Base-by-base conservation (phyloP, 2,888 invertebrate species). In the Sphaerophoria taeniata region DNA sequence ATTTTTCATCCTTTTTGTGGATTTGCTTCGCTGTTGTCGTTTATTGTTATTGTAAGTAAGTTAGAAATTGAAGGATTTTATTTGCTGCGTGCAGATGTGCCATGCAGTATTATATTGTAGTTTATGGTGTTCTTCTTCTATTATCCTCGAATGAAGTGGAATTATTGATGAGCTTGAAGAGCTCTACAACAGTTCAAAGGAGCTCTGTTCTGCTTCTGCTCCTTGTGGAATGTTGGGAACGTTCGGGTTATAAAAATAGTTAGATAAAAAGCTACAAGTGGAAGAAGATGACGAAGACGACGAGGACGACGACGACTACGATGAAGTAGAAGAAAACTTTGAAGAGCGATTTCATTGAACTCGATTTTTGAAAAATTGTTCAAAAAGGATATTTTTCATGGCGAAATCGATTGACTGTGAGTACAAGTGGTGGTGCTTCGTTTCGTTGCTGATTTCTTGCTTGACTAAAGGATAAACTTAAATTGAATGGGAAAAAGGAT, bases 151-250 rank as follows among this genome's bases (percentile, higher is more conserved):
- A 73, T 70, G 47, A 45, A 82, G 72, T 56, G 71, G 79, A 84
- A 84, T 84, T 80, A 84, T 79, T 79, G 84, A 80, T 79, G 80
- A 79, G 75, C 56, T 70, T 65, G 24, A 24, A 24, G 24, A 24
- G 24, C 24, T 24, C 24, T 24, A 24, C 24, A 24, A 24, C 24
- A 24, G 24, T 24, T 24, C 24, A 24, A 24, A 24, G 24, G 24
- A 24, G 24, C 24, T 2, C 24, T 24, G 24, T 24, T 24, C 24
- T 51, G n/a, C 31, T n/a, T 72, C 49, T 43, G 34, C n/a, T 47
- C 14, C 14, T 33, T 49, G 39, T 33, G 9, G 43, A 12, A 9
- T 39, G 9, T 43, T 43, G 43, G 24, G 24, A 49, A 53, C 36
- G 47, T 58, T 39, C 33, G 69, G 71, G 56, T 63, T 67, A 6